Conservation (phyloP, 2,113 vertebrate genomes). For the Cichladusa arquata region DNA sequence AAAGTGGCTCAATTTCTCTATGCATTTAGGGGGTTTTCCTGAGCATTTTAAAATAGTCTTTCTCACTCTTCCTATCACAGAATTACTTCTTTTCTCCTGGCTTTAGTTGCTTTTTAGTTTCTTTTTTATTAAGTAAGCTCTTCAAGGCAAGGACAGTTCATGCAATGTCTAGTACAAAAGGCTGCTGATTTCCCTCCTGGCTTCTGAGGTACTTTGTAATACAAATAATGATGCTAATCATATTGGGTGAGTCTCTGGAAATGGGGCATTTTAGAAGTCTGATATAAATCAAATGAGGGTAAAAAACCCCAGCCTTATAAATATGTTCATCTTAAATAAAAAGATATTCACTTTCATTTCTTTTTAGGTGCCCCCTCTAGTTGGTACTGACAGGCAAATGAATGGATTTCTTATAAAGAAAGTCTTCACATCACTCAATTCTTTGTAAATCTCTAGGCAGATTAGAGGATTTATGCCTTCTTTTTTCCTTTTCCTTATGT, state of each 20-base stretch:
- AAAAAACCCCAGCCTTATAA: background rate
- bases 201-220: background rate
- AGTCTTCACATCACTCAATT: background rate
- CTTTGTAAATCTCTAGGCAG: background rate
- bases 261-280: background rate
- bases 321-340: background rate
- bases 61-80: background rate
- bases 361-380: background rate
- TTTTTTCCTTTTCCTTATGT: background rate
- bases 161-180: background rate
- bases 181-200: conserved; percentile 20
- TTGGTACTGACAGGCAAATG: background rate
- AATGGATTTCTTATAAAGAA: background rate
- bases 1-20: background rate
- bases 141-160: background rate
- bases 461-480: background rate
- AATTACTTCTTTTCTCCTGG: background rate
- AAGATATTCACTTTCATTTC: background rate
- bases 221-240: conserved; percentile 2
- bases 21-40: background rate
- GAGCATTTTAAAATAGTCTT: background rate
- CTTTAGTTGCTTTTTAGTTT: background rate
- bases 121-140: background rate
- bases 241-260: background rate
- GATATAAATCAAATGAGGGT: background rate